Base-by-base conservation (phyloP, 1,140 invertebrate species). In the Macrosteles quadrilineatus region DNA sequence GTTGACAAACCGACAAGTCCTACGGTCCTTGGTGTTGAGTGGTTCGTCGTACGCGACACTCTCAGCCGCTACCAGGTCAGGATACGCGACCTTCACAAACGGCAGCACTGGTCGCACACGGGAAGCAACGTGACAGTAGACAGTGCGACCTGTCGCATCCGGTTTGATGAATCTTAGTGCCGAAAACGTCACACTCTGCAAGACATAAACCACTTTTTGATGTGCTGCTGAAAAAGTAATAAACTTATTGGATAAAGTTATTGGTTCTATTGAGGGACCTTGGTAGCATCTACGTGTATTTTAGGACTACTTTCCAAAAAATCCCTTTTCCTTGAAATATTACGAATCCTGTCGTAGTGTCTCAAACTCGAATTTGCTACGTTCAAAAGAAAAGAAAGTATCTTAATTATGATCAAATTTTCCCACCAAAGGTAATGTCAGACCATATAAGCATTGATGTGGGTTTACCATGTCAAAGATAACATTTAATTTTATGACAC, bases 1-100 rank as follows among this genome's bases (percentile, higher is more conserved):
- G 32, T 36, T 6, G 32, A 75, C 57, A 71, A 73, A 86, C 80
- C 88, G 85, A 77, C 86, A 88, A 32, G 87, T 83, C 73, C 83
- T 83, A 63, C 86, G 79, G 71, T 91, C 88, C 78, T 87, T 88
- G 71, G 83, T 80, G 73, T 88, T 85, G 4, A 90, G 76, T 17
- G 85, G 85, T 75, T 91, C 88, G 0, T 84, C 80, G 23, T 82
- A 79, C 30, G 79, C 81, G 0, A 79, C 76, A 23, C 83, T 81
- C 21, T 85, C 80, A 0, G 85, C 85, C 23, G 86, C 86, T 25
- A 83, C 80, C 77, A 91, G 80, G 75, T 92, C 91, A 29, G 91
- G 90, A 79, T 90, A 92, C 1, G 90, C 88, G 1, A 91, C 86
- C 80, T 92, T 92, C 0, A 90, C 86, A 79, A 91, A 91, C 11